Conservation (phyloP, 2,113 vertebrate genomes). For the Puffinus mauretanicus region DNA sequence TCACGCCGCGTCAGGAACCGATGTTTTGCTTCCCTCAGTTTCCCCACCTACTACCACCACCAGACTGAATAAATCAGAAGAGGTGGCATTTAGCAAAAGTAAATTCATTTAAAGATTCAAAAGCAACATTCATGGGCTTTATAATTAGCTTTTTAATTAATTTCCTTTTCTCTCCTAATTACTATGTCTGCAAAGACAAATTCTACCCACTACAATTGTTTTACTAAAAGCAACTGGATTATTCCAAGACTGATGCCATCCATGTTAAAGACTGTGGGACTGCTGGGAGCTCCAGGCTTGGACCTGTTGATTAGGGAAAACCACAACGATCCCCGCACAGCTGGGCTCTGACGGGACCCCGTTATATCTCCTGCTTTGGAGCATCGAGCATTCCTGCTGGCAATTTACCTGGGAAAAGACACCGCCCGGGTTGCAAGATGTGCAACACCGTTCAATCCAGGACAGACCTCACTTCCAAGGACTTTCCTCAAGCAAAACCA, state of each 20-base stretch:
- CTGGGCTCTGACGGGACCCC: background rate
- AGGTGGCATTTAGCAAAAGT: background rate
- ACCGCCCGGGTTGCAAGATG: background rate
- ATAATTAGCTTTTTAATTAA: slow-evolving; percentile 51
- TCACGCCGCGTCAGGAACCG: rapidly evolving
- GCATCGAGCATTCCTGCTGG: background rate
- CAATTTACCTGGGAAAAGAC: background rate
- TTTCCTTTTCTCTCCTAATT: slow-evolving; percentile 35
- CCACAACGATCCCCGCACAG: rapidly evolving
- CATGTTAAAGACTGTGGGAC: background rate
- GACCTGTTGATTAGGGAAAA: background rate
- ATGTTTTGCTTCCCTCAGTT: background rate
- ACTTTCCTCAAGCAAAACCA: background rate
- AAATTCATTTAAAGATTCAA: background rate
- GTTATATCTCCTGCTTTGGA: background rate
- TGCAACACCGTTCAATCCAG: rapidly evolving
- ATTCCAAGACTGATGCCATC: background rate
- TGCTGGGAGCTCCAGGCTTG: background rate
- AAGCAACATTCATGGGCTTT: background rate
- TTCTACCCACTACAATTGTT: background rate
- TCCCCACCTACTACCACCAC: background rate
- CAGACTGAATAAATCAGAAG: background rate
- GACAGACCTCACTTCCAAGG: background rate
- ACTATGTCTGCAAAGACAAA: background rate
- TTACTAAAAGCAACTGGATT: background rate